Percentiles rank a stretch among this genome's conserved stretches.
Evolutionary conservation across 2,797 vertebrate genomes (phyloP).

Genomic region (Erpetoichthys calabaricus): DNA sequence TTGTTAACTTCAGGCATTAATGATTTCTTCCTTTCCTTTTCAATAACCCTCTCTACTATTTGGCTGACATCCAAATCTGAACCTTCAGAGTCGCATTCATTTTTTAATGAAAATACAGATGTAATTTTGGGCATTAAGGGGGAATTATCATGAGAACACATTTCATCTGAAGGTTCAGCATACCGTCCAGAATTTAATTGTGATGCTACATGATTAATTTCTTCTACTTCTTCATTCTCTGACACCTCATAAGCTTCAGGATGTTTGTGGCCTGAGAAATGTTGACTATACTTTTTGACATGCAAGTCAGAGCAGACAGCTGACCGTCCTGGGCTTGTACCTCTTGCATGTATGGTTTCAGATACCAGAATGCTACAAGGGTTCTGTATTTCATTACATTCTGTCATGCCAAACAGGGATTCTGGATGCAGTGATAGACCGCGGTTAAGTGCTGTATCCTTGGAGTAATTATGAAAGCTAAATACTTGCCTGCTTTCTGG

Average conservation of each 20-base stretch:
- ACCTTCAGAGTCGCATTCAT: conserved; percentile 44
- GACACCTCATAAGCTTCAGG: conserved; percentile 8
- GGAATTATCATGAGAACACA: conserved; percentile 16
- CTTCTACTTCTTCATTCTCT: conserved; percentile 35
- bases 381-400: no score
- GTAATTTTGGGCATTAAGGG: conserved; percentile 55
- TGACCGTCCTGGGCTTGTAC: no score
- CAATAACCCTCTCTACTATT: conserved; percentile 17
- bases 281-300: no score
- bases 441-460: not conserved
- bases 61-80: conserved; percentile 49
- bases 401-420: no score
- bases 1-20: conserved; percentile 24
- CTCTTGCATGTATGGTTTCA: no score
- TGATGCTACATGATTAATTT: conserved; percentile 33
- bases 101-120: conserved; percentile 53
- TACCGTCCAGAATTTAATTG: conserved; percentile 15
- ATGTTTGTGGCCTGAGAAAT: no score
- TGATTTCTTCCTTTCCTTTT: conserved; percentile 21
- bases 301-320: no score
- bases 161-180: conserved; percentile 9
- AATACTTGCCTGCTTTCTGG: not conserved
- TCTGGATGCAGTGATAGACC: no score
- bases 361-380: no score
- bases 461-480: conserved; percentile 2